Percentiles rank a stretch among this genome's conserved stretches.
Conservation (phyloP, 2,797 vertebrate species). For the Galaxias olidus region DNA sequence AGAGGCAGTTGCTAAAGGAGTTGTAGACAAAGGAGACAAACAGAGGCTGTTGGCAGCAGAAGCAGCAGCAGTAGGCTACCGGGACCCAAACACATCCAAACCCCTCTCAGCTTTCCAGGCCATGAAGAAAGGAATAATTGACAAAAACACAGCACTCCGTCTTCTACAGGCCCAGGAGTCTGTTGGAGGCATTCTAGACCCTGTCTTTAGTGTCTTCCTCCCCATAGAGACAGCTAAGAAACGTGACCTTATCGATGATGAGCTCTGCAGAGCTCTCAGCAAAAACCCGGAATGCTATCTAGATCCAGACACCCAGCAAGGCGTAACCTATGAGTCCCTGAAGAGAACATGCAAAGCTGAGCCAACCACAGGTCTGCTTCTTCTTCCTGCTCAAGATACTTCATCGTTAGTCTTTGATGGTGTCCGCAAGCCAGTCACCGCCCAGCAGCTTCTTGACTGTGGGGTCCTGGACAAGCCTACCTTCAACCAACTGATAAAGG, state of each 20-base stretch:
- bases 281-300: too few species aligned
- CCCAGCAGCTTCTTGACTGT: conserved; percentile 85
- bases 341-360: conserved; percentile 77
- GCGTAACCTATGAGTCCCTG: conserved; percentile 77
- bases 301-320: conserved; percentile 73
- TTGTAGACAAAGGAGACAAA: conserved; percentile 85
- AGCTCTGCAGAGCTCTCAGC: conserved; percentile 66
- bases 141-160: conserved; percentile 83
- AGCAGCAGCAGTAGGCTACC: conserved; percentile 85
- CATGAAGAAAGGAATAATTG: conserved; percentile 85
- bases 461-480: conserved; percentile 81
- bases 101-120: conserved; percentile 88
- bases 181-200: conserved; percentile 79
- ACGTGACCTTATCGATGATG: conserved; percentile 78
- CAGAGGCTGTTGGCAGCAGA: conserved; percentile 85
- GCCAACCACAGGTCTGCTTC: conserved; percentile 73
- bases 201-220: conserved; percentile 79
- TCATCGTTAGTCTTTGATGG: conserved; percentile 75
- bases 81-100: conserved; percentile 81
- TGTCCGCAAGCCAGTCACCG: conserved; percentile 87
- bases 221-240: conserved; percentile 79
- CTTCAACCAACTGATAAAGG: conserved; percentile 57
- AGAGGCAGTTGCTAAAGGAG: conserved; percentile 81
- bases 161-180: conserved; percentile 80
- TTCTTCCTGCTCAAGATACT: conserved; percentile 49